Conservation (phyloP, 2,113 vertebrate genomes). For the Aythya baeri region DNA sequence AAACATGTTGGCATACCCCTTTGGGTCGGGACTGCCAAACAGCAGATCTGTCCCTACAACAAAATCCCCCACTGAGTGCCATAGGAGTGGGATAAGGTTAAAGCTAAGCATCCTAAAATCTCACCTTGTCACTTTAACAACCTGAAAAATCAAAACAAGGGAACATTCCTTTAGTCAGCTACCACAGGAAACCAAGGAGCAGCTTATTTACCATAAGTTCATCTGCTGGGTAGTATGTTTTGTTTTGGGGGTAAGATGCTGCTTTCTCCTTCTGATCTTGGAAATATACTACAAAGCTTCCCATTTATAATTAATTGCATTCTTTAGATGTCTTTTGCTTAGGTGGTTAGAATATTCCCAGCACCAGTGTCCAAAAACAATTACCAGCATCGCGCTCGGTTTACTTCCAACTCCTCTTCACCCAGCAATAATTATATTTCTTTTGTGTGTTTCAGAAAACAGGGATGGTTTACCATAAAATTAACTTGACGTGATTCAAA, state of each 20-base stretch:
- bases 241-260: background rate
- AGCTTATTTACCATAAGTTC: background rate
- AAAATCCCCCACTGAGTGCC: background rate
- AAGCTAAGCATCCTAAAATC: background rate
- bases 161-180: background rate
- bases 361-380: background rate
- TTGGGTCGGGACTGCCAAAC: background rate
- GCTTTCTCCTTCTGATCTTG: background rate
- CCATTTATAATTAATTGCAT: constrained; percentile 32
- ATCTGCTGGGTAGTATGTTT: background rate
- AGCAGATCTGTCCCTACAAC: background rate
- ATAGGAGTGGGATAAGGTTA: background rate
- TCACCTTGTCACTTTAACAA: background rate
- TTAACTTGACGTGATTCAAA: constrained; percentile 36
- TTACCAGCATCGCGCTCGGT: background rate
- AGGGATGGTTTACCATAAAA: constrained; percentile 45
- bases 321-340: background rate
- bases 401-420: constrained; percentile 20
- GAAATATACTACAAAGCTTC: background rate
- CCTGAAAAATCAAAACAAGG: background rate
- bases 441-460: constrained; percentile 32
- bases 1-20: background rate
- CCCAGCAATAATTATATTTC: constrained; percentile 52
- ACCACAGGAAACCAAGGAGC: background rate
- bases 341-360: background rate